A percentile compares a stretch with the other conserved stretches of the same genome.
Conservation (phyloP, 2,888 invertebrate genomes). For the Alloplasta piceator region DNA sequence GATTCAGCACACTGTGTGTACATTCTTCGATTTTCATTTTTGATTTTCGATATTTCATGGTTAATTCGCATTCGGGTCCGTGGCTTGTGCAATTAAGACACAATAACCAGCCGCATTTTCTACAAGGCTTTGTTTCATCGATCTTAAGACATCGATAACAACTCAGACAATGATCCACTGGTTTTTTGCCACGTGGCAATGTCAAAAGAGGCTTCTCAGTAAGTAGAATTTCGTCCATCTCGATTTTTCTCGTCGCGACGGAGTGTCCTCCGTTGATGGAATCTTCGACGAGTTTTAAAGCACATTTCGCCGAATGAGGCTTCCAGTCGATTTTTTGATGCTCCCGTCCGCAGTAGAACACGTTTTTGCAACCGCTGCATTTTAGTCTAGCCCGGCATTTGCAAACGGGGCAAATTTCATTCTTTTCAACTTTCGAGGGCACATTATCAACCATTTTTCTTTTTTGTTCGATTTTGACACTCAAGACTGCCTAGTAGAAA, state of each 20-base stretch:
- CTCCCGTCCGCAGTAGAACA: constrained; percentile 89
- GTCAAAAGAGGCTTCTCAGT: constrained; percentile 87
- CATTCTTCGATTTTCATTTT: constrained; percentile 89
- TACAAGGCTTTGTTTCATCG: constrained; percentile 83
- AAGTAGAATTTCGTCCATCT: constrained; percentile 89
- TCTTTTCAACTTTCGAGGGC: constrained; percentile 68
- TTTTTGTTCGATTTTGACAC: no score
- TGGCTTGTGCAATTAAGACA: constrained; percentile 90
- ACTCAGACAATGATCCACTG: constrained; percentile 89
- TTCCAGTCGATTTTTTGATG: constrained; percentile 93
- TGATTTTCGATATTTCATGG: constrained; percentile 85
- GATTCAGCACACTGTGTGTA: constrained; percentile 89
- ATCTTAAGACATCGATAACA: constrained; percentile 87
- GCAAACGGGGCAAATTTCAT: constrained; percentile 86
- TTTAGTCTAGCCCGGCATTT: constrained; percentile 86
- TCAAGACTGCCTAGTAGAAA: no score
- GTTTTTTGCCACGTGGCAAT: constrained; percentile 86
- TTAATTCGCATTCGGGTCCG: constrained; percentile 89
- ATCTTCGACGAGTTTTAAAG: constrained; percentile 84
- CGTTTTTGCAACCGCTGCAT: constrained; percentile 90
- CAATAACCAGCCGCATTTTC: constrained; percentile 92
- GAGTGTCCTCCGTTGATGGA: constrained; percentile 87
- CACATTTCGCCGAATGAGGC: constrained; percentile 87
- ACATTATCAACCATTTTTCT: no score
- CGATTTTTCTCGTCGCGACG: constrained; percentile 88